Conservation (phyloP, 2,113 vertebrate species). For the western clawed frog (Xenopus tropicalis) region DNA sequence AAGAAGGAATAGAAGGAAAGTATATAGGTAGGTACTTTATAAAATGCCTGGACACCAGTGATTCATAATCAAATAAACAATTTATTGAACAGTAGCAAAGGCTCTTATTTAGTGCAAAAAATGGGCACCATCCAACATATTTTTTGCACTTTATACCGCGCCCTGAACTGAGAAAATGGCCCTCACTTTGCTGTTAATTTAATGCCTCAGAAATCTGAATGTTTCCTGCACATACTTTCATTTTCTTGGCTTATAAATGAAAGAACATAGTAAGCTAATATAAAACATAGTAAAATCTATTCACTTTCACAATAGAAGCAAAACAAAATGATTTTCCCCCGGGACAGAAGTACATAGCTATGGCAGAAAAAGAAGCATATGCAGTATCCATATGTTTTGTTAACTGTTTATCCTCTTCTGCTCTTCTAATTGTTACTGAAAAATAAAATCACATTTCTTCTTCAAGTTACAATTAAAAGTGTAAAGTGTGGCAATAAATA, state of each 20-base stretch:
- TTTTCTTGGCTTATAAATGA: constrained; percentile 25
- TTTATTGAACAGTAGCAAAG: too few species aligned
- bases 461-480: constrained; percentile 28
- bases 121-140: too few species aligned
- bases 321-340: constrained; percentile 11
- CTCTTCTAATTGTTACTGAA: constrained; percentile 21
- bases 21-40: too few species aligned
- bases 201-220: too few species aligned
- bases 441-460: constrained; percentile 30
- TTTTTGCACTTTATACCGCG: too few species aligned
- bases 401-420: neutral
- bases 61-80: too few species aligned
- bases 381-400: constrained; percentile 32
- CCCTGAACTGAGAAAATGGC: too few species aligned
- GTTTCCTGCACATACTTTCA: neutral
- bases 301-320: constrained; percentile 15
- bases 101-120: too few species aligned
- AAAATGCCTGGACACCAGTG: too few species aligned
- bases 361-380: constrained; percentile 2
- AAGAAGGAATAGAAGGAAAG: too few species aligned
- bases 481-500: constrained; percentile 16
- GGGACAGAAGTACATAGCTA: neutral
- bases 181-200: too few species aligned
- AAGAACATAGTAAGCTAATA: constrained; percentile 18
- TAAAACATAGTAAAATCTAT: constrained; percentile 26